phyloP scores from a whole-genome alignment of 2,888 invertebrate species.

The Tachina lurida region DNA sequence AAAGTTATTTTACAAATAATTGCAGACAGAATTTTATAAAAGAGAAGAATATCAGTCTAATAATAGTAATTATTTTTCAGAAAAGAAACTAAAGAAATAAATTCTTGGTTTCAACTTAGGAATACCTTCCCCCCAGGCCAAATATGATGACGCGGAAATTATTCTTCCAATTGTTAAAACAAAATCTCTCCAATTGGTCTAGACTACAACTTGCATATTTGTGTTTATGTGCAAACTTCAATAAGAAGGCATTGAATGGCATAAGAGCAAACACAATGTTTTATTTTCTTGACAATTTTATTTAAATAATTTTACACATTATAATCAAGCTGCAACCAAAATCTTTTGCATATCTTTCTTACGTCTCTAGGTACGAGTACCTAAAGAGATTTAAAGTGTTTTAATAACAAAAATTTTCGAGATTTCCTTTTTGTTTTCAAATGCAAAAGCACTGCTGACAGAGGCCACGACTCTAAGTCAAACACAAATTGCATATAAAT shows the following conservation, averaged over 20 bases:
- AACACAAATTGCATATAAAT: slow-evolving; percentile 78
- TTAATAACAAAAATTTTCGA: slow-evolving; percentile 16
- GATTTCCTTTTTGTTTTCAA: not conserved
- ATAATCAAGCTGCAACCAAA: slow-evolving; percentile 9
- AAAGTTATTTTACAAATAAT: not conserved
- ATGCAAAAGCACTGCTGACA: not conserved
- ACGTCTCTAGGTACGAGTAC: not conserved
- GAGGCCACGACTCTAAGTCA: slow-evolving; percentile 67
- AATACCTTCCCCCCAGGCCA: slow-evolving; percentile 56
- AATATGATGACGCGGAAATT: slow-evolving; percentile 69
- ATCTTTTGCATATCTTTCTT: slow-evolving; percentile 5
- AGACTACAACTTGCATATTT: slow-evolving; percentile 42
- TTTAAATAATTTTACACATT: slow-evolving; percentile 20
- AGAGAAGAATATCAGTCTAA: too few relatives aligned
- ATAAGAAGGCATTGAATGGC: slow-evolving; percentile 14
- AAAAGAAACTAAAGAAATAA: not conserved
- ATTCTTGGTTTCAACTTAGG: not conserved
- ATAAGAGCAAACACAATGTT: slow-evolving; percentile 15
- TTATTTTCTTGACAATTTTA: not conserved
- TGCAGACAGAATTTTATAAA: not conserved
- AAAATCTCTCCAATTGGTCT: slow-evolving; percentile 74
- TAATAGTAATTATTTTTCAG: too few relatives aligned
- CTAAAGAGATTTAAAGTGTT: slow-evolving; percentile 47
- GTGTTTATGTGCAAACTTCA: not conserved
- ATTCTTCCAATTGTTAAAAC: slow-evolving; percentile 75